phyloP scores from a whole-genome alignment of 2,888 invertebrate genomes.

The Sturmia bella region DNA sequence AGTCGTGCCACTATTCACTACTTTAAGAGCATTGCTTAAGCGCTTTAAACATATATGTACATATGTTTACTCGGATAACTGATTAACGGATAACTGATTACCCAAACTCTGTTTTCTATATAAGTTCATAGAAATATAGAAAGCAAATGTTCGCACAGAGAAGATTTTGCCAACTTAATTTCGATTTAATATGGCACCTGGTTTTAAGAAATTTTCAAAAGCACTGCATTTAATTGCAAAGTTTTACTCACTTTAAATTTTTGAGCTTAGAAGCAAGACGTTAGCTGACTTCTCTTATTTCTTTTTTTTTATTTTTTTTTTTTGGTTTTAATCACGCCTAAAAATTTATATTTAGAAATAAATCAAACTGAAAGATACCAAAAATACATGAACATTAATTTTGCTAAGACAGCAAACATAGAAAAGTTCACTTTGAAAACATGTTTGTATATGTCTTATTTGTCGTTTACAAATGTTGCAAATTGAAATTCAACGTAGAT shows the following conservation, averaged over 20 bases:
- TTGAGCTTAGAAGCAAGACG: constrained; percentile 17
- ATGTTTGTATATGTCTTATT: constrained; percentile 51
- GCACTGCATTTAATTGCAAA: too few relatives aligned
- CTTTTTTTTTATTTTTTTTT: constrained; percentile 7
- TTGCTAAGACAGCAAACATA: constrained; percentile 40
- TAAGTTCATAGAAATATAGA: too few relatives aligned
- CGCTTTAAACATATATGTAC: too few relatives aligned
- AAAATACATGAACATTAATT: constrained; percentile 16
- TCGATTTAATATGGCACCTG: too few relatives aligned
- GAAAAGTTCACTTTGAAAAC: constrained; percentile 37
- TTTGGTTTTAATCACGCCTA: constrained; percentile 10
- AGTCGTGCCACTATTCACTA: too few relatives aligned
- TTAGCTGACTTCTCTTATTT: constrained; percentile 19
- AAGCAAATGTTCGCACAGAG: too few relatives aligned
- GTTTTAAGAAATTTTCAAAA: too few relatives aligned
- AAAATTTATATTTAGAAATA: constrained; percentile 48
- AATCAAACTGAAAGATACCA: constrained; percentile 42
- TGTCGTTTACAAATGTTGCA: constrained; percentile 57
- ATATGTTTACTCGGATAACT: too few relatives aligned
- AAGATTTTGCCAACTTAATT: too few relatives aligned
- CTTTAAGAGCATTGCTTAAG: too few relatives aligned
- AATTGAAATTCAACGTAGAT: neutral
- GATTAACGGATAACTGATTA: too few relatives aligned
- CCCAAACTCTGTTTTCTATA: too few relatives aligned
- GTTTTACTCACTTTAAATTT: constrained; percentile 4